Base-by-base conservation (phyloP, 2,888 invertebrate species). In the Caenorhabditis sinica region DNA sequence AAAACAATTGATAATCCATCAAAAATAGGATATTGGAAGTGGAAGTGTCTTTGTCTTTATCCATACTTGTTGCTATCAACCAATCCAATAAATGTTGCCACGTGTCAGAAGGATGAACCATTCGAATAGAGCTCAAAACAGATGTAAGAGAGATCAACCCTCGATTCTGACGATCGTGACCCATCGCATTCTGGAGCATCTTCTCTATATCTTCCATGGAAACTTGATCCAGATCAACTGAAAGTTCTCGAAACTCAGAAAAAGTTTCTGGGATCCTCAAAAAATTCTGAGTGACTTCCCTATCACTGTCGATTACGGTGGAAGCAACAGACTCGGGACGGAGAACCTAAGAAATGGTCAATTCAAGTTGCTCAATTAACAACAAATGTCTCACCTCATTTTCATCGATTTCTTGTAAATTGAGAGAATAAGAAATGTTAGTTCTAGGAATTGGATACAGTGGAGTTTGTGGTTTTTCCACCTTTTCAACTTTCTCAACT, bases 401-500 rank as follows among this genome's bases (percentile, higher is more conserved):
- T 8, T 83, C 74, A 33, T 74, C 83, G 30, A 83, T 83, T 28
- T 79, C 76, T 28, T 74, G 74, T 40, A 83, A 68, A 63, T 83
- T 76, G 20, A 83, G 53, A 43, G 25, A 63, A 56, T 74, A 83
- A 0, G 61, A 73, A 68, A 83, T 83, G 58, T 83, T 83, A 17
- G 83, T 61, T 40, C 83, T 45, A 4, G 83, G 83, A 36, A 83
- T 83, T 8, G 79, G 79, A 74, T 83, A 83, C n/a, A 83, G 11
- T 28, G 83, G 79, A 53, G 77, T 83, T 68, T 76, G 65, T 23
- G 81, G 81, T 30, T 73, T 82, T 45, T 82, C 81, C 25, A 53
- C 6, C 15, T 8, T 49, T 20, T 49, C 20, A 8, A 8, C 20
- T 20, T 49, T 49, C 6, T 49, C 49, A 11, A 49, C 49, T n/a